phyloP scores from a whole-genome alignment of 2,888 invertebrate species.

The Vannuccia rotundouncinata region DNA sequence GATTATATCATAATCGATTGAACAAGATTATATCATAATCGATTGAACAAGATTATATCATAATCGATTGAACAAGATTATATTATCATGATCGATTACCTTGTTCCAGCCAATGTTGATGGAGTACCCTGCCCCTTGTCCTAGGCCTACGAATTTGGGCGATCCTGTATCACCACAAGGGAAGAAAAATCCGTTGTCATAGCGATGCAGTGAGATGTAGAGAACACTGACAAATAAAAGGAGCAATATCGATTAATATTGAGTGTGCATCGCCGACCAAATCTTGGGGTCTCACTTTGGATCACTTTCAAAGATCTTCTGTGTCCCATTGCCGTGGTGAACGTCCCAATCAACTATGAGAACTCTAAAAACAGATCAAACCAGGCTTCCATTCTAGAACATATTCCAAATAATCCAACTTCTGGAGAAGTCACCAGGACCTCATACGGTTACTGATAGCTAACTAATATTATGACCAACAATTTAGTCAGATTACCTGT shows the following conservation, averaged over 20 bases:
- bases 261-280: background rate
- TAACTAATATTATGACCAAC: no score
- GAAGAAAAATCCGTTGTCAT: slow-evolving; percentile 80
- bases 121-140: slow-evolving; percentile 65
- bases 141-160: slow-evolving; percentile 62
- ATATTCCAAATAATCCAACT: slow-evolving; percentile 25
- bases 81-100: no score
- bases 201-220: slow-evolving; percentile 84
- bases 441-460: no score
- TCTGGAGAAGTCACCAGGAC: no score
- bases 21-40: no score
- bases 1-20: no score
- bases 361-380: slow-evolving; percentile 59
- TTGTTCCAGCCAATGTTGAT: slow-evolving; percentile 82
- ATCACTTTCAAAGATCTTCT: slow-evolving; percentile 51
- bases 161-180: slow-evolving; percentile 66
- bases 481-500: no score
- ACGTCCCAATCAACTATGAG: slow-evolving; percentile 85
- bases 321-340: slow-evolving; percentile 87
- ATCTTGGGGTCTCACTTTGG: background rate
- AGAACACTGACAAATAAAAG: slow-evolving; percentile 61
- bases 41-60: no score
- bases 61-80: no score
- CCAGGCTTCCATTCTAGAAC: slow-evolving; percentile 48
- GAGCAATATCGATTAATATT: background rate